Evolutionary conservation across 2,113 vertebrate species (phyloP).

Genomic region (Montifringilla adamsi): DNA sequence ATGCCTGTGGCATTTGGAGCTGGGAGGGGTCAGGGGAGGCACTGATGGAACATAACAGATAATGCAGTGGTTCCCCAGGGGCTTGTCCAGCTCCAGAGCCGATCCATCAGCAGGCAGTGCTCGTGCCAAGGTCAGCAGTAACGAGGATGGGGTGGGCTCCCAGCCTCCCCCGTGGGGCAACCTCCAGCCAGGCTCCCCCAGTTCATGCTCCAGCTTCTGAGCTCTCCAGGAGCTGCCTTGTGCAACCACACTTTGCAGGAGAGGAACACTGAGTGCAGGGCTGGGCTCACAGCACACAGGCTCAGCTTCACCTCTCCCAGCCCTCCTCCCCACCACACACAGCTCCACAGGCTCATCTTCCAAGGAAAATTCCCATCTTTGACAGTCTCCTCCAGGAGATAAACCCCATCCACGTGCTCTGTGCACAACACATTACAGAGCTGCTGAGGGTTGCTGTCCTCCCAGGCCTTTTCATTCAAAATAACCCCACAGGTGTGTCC

Average conservation of each 20-base stretch:
- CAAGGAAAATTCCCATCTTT: neutral
- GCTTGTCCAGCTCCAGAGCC: constrained; percentile 85
- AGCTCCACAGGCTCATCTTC: neutral
- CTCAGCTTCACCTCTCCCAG: neutral
- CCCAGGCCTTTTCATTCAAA: neutral
- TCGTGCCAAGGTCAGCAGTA: constrained; percentile 95
- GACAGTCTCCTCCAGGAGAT: neutral
- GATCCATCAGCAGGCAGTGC: constrained; percentile 91
- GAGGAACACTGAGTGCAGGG: rapidly evolving
- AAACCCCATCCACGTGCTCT: neutral
- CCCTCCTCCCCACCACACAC: neutral
- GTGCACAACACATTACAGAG: neutral
- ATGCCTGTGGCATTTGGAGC: constrained; percentile 76
- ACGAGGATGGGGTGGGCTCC: constrained; percentile 88
- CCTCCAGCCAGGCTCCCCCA: neutral
- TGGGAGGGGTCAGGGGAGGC: constrained; percentile 77
- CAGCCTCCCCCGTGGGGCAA: constrained; percentile 56
- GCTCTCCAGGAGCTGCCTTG: constrained; percentile 21
- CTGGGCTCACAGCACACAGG: neutral
- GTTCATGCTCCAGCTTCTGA: neutral
- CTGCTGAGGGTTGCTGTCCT: neutral
- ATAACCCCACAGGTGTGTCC: neutral
- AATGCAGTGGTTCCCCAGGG: constrained; percentile 84
- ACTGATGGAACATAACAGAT: constrained; percentile 93
- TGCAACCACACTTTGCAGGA: neutral